Evolutionary conservation across 2,797 vertebrate genomes (phyloP), one percentile per base, ranked within the genome.

Genomic region (Clamator glandarius): DNA sequence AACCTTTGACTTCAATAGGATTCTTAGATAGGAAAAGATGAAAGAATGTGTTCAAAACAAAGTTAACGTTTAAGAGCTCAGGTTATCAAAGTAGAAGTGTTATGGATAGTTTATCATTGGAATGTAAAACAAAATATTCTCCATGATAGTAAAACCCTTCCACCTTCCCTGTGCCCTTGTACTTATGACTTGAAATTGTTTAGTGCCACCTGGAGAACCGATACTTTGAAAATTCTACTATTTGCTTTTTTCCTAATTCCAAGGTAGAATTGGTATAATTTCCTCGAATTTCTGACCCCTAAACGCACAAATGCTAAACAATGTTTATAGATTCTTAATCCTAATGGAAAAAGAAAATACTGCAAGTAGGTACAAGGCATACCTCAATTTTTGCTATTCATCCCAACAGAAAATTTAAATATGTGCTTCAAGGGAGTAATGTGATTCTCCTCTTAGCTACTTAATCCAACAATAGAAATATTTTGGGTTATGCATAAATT

Each of bases 371-470:
- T 95, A 58, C 76, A 85, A 87, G 85, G 58, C 4, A 1, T 75
- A 70, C 89, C 94, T 97, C 93, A 84, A 74, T 96, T 95, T 95
- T 94, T 97, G 67, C 84, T 92, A 78, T 92, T 94, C 78, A 89
- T 94, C 90, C 87, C 91, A 95, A 85, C 81, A 95, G 74, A 94
- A 96, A 92, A 90, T 95, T 87, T 96, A 96, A 97, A 96, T 94
- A 80, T 74, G 41, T 94, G 79, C 90, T 97, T 59, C 80, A 64
- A 75, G 84, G 91, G 83, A 89, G 66, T 94, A 84, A 89, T 63
- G 78, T 58, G 68, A 87, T 92, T 96, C 80, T 95, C 64, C 64
- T 76, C 50, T 72, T 93, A 67, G 94, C 91, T 94, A 63, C 39
- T 96, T 91, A 95, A 95, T 97, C 83, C 54, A 59, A 58, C 77